phyloP scores from a whole-genome alignment of 2,888 invertebrate genomes.

The Diachrysia chrysitis region DNA sequence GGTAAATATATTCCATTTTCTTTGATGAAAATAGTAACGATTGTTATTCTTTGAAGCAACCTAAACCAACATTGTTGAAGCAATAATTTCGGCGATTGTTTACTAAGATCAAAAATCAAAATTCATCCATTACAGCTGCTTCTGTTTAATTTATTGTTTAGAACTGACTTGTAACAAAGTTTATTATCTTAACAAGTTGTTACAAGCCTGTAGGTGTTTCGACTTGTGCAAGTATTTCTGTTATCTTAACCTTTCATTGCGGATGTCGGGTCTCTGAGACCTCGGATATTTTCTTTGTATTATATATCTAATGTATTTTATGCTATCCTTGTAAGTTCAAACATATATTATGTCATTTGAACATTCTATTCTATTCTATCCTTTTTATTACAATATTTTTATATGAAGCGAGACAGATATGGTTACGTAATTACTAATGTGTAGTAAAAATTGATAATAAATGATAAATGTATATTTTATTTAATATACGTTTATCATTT shows the following conservation, averaged over 20 bases:
- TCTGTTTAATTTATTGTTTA: slow-evolving; percentile 53
- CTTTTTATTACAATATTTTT: too few species aligned
- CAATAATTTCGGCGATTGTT: slow-evolving; percentile 11
- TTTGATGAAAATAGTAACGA: background rate
- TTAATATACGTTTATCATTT: too few species aligned
- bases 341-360: too few species aligned
- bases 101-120: slow-evolving; percentile 17
- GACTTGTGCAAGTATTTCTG: slow-evolving; percentile 38
- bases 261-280: slow-evolving; percentile 7
- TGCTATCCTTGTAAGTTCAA: background rate
- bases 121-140: slow-evolving; percentile 23
- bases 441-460: too few species aligned
- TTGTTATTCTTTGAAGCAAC: background rate
- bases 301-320: slow-evolving; percentile 5
- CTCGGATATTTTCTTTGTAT: slow-evolving; percentile 5
- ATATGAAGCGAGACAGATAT: too few species aligned
- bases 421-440: too few species aligned
- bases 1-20: background rate
- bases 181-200: slow-evolving; percentile 49
- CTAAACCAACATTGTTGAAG: slow-evolving; percentile 6
- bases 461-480: too few species aligned
- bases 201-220: slow-evolving; percentile 52
- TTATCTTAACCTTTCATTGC: slow-evolving; percentile 48
- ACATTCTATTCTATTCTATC: too few species aligned
- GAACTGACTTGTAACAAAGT: slow-evolving; percentile 41